These are phyloP conservation scores for Asteroscopus sphinx DNA, from an alignment of 2,888 invertebrate species.

Conservation along the genomic window DNA sequence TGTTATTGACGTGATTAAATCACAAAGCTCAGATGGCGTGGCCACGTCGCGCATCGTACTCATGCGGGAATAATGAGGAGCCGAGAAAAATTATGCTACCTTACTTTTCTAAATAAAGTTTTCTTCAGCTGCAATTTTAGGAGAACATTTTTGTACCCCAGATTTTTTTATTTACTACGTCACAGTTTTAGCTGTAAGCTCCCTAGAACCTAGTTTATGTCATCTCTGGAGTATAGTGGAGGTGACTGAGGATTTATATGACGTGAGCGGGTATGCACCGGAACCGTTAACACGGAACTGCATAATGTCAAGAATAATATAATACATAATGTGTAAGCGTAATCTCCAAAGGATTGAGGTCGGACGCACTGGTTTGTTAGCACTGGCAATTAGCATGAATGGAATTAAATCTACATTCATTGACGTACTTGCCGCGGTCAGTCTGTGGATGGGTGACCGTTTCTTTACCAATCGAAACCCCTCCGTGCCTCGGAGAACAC, in stretches of 20 bases:
- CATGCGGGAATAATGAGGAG: too few relatives aligned
- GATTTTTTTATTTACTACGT: slow-evolving; percentile 9
- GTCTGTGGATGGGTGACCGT: too few relatives aligned
- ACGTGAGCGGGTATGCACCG: slow-evolving; percentile 5
- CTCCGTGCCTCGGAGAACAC: too few relatives aligned
- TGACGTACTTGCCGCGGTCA: too few relatives aligned
- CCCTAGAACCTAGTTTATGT: slow-evolving; percentile 5
- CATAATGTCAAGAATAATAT: too few relatives aligned
- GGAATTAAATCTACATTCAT: too few relatives aligned
- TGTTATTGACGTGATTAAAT: too few relatives aligned
- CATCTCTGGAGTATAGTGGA: slow-evolving; percentile 13
- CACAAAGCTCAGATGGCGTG: too few relatives aligned
- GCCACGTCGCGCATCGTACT: too few relatives aligned
- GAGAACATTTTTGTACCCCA: background rate
- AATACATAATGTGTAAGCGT: slow-evolving; percentile 17
- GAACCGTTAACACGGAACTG: background rate
- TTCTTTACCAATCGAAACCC: too few relatives aligned
- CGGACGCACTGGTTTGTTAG: slow-evolving; percentile 14
- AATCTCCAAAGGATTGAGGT: slow-evolving; percentile 25
- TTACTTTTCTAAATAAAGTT: too few relatives aligned
- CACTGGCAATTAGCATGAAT: background rate
- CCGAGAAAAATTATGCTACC: too few relatives aligned
- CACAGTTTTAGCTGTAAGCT: slow-evolving; percentile 1
- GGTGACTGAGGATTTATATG: slow-evolving; percentile 7
- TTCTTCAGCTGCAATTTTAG: background rate